Evolutionary conservation across 2,113 vertebrate genomes (phyloP), one percentile per base, ranked within the genome.

Genomic region (Cygnus atratus): DNA sequence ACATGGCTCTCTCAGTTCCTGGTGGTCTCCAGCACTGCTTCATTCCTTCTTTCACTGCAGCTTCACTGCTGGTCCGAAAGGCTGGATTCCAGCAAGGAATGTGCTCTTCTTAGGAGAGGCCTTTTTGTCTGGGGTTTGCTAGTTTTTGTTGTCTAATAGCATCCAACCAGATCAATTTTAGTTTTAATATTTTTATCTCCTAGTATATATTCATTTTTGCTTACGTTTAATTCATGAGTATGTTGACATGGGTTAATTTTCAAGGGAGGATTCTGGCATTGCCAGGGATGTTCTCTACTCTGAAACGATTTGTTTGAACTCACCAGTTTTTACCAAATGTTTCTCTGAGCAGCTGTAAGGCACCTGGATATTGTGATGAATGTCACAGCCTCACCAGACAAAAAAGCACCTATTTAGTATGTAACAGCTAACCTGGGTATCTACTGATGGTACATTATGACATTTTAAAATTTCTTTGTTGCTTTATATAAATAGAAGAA

Each of bases 281-380:
- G 9, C 29, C 54, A 62, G 6, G 13, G 25, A 61, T 73, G 44
- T 59, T 43, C 59, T 92, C 26, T 89, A 16, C 25, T 65, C 80
- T 66, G 43, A 92, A 75, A 1, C 39, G 81, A 17, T 11, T 58
- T 68, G 84, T 94, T 68, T 78, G 39, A 84, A 72, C 22, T 21
- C 14, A 73, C 6, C 43, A 81, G 22, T 72, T 94, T 39, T 77
- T 77, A 74, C n/a, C 24, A 95, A 92, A 88, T 87, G 7, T 46
- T 95, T 71, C 43, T 78, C 50, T 84, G 61, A 94, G 70, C 76
- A 94, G 35, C 80, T 97, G 79, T 70, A 61, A 90, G 44, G 24
- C 65, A 87, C 48, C 68, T 76, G 62, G 70, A 41, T 58, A 46
- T 31, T 68, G 7, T 65, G 44, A 88, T 58, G 19, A 79, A 84